phyloP scores from a whole-genome alignment of 2,113 vertebrate species.

The Jaculus jaculus region DNA sequence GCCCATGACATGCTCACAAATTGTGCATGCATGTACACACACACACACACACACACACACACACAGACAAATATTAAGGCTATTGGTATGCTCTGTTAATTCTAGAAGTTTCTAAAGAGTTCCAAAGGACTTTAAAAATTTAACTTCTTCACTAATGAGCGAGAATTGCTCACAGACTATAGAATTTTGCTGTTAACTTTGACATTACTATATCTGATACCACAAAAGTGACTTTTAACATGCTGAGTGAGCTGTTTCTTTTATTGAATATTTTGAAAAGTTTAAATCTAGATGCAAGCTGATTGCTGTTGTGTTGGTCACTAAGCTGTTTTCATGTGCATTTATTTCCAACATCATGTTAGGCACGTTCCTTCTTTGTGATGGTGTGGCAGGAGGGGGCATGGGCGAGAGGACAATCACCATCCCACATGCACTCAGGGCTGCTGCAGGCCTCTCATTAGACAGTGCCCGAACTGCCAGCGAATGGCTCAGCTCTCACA shows the following conservation, averaged over 20 bases:
- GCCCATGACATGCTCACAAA: too few species aligned
- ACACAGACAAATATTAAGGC: not conserved
- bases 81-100: slow-evolving; percentile 8
- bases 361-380: not conserved
- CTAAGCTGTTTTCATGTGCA: not conserved
- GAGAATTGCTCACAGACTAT: not conserved
- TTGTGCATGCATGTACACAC: too few species aligned
- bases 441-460: slow-evolving; percentile 57
- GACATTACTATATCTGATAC: not conserved
- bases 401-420: slow-evolving; percentile 22
- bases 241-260: not conserved
- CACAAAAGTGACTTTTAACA: not conserved
- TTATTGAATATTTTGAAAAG: not conserved
- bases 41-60: too few species aligned
- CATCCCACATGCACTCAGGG: not conserved
- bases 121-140: not conserved
- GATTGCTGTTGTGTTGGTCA: not conserved
- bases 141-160: not conserved
- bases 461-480: slow-evolving; percentile 44
- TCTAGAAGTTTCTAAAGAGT: slow-evolving; percentile 27
- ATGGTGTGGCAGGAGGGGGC: not conserved
- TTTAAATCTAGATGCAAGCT: not conserved
- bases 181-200: slow-evolving; percentile 31
- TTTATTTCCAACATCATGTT: not conserved
- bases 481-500: slow-evolving; percentile 29